Evolutionary conservation across 2,888 invertebrate genomes (phyloP), one percentile per base, ranked within the genome.

Genomic region (Trypoxylon attenuatum): DNA sequence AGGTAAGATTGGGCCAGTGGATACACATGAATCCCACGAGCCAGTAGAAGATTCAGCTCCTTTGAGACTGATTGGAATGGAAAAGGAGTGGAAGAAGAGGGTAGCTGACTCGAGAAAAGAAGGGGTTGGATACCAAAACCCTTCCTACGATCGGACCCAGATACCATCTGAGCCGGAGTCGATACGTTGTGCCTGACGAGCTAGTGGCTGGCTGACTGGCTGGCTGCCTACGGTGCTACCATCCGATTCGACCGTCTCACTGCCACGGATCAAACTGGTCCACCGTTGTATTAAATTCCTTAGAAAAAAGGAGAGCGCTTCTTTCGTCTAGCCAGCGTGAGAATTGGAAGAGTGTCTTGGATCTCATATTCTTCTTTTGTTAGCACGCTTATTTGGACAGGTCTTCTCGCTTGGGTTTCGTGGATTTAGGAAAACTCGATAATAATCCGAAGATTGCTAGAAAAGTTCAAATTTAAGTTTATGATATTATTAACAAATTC

Each of bases 141-240:
- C 75, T 69, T 69, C 43, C 71, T 65, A 59, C 73, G 73, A 75
- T 73, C 71, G 60, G 63, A 62, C 53, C 50, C 59, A 75, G 78
- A 78, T 78, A 78, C 73, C 70, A 71, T n/a, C 33, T 13, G 33
- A 33, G 33, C 73, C 55, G 47, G 70, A 59, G 56, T 60, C 51
- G 71, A 71, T 79, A 75, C 73, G 73, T 79, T 79, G 75, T 76
- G 72, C 67, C 63, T n/a, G n/a, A n/a, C n/a, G n/a, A n/a, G n/a
- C n/a, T n/a, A n/a, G n/a, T n/a, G n/a, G n/a, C n/a, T n/a, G 58
- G 61, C 52, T 65, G 58, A 43, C 33, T 43, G 33, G 39, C 23
- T 10, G 22, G 45, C 54, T 59, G 43, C 52, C 43, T 55, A 53
- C 57, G 58, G 50, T 46, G 61, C 58, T 65, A 52, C 60, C 50